These are phyloP conservation scores for Venturia canescens DNA, from an alignment of 1,140 invertebrate genomes.

Conservation along the genomic window DNA sequence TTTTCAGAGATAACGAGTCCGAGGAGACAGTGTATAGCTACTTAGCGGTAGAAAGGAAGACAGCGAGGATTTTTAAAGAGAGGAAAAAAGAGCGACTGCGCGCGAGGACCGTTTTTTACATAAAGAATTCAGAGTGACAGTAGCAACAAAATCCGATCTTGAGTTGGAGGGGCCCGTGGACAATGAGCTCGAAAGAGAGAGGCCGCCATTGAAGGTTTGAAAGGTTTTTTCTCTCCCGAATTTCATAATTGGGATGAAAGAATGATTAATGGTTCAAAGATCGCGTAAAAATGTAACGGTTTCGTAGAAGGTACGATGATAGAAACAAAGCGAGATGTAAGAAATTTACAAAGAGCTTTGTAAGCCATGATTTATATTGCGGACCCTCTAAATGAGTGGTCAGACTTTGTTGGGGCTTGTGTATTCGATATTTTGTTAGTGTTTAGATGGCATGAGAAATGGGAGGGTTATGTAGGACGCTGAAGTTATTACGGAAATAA, in stretches of 20 bases:
- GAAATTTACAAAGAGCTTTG: background rate
- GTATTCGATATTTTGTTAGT: background rate
- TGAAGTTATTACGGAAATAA: background rate
- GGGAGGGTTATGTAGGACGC: background rate
- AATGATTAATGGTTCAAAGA: background rate
- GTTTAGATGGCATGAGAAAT: background rate
- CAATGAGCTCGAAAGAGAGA: background rate
- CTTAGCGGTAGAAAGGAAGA: background rate
- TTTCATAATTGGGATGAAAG: constrained; percentile 1
- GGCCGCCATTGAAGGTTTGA: background rate
- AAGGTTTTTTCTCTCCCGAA: background rate
- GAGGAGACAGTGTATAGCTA: background rate
- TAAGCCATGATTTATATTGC: background rate
- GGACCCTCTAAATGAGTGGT: background rate
- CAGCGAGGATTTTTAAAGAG: background rate
- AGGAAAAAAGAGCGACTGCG: background rate
- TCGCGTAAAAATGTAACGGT: background rate
- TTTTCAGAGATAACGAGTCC: constrained; percentile 10
- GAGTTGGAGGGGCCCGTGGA: background rate
- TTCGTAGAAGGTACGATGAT: background rate
- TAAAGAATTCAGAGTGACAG: background rate
- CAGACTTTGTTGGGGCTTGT: background rate
- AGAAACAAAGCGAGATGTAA: background rate
- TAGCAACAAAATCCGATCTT: background rate
- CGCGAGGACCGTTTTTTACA: background rate